These are phyloP conservation scores for Parazoanthus swiftii DNA, from an alignment of 92 coral and sea anemone species.

Conservation along the genomic window DNA sequence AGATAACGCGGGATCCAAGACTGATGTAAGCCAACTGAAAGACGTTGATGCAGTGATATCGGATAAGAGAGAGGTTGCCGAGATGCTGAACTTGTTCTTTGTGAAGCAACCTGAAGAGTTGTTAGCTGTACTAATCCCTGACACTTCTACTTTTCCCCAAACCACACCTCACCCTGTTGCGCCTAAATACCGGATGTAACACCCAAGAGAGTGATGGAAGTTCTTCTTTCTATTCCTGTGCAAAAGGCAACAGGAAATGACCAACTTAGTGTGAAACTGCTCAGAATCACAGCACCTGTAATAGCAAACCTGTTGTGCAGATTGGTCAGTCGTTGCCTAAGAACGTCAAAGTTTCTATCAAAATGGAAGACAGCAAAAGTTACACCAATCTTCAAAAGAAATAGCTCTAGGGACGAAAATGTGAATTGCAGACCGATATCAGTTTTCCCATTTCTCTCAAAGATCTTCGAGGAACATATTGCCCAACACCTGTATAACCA, in stretches of 20 bases:
- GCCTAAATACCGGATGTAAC: too few relatives aligned
- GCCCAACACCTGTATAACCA: too few relatives aligned
- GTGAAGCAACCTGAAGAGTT: conserved; percentile 25
- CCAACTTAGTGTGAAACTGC: too few relatives aligned
- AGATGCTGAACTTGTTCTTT: conserved; percentile 26
- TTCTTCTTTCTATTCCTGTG: background rate
- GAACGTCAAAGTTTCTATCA: background rate
- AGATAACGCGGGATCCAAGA: conserved; percentile 10
- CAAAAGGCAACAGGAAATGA: too few relatives aligned
- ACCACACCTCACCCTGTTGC: background rate
- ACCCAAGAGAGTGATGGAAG: too few relatives aligned
- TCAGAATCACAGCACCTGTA: too few relatives aligned
- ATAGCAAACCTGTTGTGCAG: too few relatives aligned
- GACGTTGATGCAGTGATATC: background rate
- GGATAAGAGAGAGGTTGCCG: conserved; percentile 22
- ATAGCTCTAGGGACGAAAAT: too few relatives aligned
- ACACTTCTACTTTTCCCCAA: conserved; percentile 24
- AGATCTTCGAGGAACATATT: background rate
- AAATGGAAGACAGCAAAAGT: too few relatives aligned
- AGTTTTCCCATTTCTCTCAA: too few relatives aligned
- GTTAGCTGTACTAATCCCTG: conserved; percentile 17
- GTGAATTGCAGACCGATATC: too few relatives aligned
- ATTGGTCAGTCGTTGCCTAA: background rate
- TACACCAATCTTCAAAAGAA: too few relatives aligned
- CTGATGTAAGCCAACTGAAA: background rate